Conservation (phyloP, 1,140 invertebrate species). For the Macrotrachela quadricornifera region DNA sequence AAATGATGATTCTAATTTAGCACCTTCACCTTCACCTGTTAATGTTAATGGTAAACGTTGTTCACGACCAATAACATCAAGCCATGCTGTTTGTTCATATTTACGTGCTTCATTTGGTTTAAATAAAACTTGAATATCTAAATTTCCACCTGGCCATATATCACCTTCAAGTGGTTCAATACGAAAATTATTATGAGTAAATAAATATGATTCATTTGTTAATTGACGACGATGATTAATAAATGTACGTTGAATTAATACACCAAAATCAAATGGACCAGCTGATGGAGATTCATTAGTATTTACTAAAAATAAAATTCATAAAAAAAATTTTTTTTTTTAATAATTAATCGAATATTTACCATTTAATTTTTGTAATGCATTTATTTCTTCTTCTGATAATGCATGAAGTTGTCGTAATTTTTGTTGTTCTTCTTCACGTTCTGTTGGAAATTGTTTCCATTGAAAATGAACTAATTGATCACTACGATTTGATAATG, state of each 20-base stretch:
- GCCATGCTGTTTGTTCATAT: constrained; percentile 25
- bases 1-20: constrained; percentile 26
- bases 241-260: too few species aligned
- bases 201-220: constrained; percentile 11
- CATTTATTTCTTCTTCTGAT: not conserved
- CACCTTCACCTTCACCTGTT: constrained; percentile 25
- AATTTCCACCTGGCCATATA: constrained; percentile 27
- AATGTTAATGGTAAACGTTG: constrained; percentile 24
- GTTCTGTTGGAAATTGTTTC: constrained; percentile 25
- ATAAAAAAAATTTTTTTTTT: too few species aligned
- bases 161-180: constrained; percentile 30
- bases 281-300: too few species aligned
- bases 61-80: constrained; percentile 28
- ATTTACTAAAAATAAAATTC: too few species aligned
- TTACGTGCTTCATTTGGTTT: constrained; percentile 23
- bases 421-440: constrained; percentile 27
- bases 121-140: constrained; percentile 25
- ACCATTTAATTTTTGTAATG: too few species aligned
- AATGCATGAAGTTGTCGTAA: constrained; percentile 12
- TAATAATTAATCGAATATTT: too few species aligned
- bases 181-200: constrained; percentile 26
- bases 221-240: too few species aligned
- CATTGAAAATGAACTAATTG: constrained; percentile 28
- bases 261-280: too few species aligned
- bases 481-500: constrained; percentile 23